Evolutionary conservation across 2,797 vertebrate genomes (phyloP).

Genomic region (Trachops cirrhosus): DNA sequence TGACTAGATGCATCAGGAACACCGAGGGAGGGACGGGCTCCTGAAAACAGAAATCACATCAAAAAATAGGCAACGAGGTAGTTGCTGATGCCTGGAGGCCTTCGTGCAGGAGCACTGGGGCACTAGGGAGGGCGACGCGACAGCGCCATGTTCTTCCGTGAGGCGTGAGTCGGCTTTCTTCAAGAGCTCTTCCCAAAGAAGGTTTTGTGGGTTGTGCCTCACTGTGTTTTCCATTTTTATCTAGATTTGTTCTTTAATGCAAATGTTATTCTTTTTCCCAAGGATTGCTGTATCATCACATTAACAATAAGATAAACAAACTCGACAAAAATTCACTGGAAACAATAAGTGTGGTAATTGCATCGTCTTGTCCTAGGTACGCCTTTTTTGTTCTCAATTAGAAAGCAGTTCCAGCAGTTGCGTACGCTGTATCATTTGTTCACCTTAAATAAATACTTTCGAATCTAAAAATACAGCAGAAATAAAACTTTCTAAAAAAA

Average conservation of each 20-base stretch:
- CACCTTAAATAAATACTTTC: constrained; percentile 68
- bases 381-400: constrained; percentile 47
- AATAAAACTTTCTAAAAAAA: constrained; percentile 67
- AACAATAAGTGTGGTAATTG: constrained; percentile 24
- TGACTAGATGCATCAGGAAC: constrained; percentile 43
- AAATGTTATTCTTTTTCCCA: constrained; percentile 43
- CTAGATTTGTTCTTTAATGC: constrained; percentile 48
- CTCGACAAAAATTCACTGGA: constrained; percentile 43
- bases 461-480: constrained; percentile 67
- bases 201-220: constrained; percentile 63
- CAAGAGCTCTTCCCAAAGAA: constrained; percentile 41
- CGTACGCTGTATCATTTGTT: constrained; percentile 46
- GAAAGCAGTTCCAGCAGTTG: constrained; percentile 13
- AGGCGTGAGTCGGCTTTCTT: not conserved
- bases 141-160: not conserved
- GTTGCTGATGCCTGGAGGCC: constrained; percentile 50
- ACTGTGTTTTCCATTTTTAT: constrained; percentile 61
- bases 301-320: constrained; percentile 70
- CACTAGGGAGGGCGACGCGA: not conserved
- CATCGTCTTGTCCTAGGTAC: not conserved
- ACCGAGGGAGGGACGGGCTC: not conserved
- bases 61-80: constrained; percentile 49
- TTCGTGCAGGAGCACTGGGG: constrained; percentile 46
- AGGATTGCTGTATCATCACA: constrained; percentile 66
- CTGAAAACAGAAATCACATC: constrained; percentile 66